Evolutionary conservation across 2,888 invertebrate species (phyloP).

Genomic region (Folsomia manolachei): DNA sequence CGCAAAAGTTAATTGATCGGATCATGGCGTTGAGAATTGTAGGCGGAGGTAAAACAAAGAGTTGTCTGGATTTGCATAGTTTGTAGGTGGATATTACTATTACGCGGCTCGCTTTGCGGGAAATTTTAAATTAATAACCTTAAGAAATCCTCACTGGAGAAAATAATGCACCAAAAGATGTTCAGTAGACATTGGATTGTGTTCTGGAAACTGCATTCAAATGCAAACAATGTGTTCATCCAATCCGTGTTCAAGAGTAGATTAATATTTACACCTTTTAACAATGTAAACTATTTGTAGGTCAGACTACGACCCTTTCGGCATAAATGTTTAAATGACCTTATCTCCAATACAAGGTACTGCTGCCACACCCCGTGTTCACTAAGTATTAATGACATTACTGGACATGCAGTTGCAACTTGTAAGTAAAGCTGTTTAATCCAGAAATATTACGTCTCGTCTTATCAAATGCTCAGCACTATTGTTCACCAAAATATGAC

Average conservation of each 20-base stretch:
- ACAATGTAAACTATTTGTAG: no score
- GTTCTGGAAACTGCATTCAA: background rate
- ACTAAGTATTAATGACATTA: no score
- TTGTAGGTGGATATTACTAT: slow-evolving; percentile 17
- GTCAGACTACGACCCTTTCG: no score
- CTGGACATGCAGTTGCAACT: no score
- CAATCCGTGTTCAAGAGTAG: background rate
- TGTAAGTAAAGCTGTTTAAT: no score
- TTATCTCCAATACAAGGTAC: no score
- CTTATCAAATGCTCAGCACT: background rate
- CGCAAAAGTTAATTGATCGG: slow-evolving; percentile 33
- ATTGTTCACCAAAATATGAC: background rate
- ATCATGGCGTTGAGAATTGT: slow-evolving; percentile 29
- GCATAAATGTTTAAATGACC: no score
- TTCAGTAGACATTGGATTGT: background rate
- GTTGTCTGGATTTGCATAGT: slow-evolving; percentile 37
- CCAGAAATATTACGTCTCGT: no score
- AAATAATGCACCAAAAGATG: background rate
- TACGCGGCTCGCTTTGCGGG: no score
- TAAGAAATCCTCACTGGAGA: background rate
- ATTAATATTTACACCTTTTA: background rate
- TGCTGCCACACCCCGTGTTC: no score
- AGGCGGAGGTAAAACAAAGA: slow-evolving; percentile 29
- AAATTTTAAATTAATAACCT: no score
- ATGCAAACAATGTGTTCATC: background rate